Evolutionary conservation across 1,140 invertebrate species (phyloP), one percentile per base, ranked within the genome.

Genomic region (Stegodyphus mimosarum): DNA sequence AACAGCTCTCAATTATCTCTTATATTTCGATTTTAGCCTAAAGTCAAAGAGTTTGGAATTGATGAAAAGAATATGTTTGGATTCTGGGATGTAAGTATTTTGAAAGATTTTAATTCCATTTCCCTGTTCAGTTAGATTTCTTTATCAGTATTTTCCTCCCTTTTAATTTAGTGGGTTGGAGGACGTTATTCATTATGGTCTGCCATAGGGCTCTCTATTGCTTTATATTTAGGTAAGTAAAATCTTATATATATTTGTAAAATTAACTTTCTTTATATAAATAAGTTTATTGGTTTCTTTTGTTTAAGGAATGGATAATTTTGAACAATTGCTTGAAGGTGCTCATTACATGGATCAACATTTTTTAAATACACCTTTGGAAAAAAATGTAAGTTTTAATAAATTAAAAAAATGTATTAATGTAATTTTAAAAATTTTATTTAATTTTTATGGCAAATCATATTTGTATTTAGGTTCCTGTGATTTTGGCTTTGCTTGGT

Each of bases 101-200:
- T 71, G 10, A 64, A 73, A 53, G 50, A 48, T n/a, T 64, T 5
- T 76, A 52, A 15, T 53, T 33, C 33, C 18, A 9, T 83, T 69
- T 11, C 11, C 11, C 55, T 6, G 49, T 72, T 49, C 13, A 66
- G 17, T 18, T 75, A 48, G 1, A 48, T 53, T 33, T 83, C 0
- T 15, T 71, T 72, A 50, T 17, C 17, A 70, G 7, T 48, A 17
- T 60, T 76, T 11, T 52, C 55, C n/a, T 67, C 2, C 10, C 11
- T 70, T 49, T 81, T 55, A 13, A 88, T 90, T 11, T 87, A 92
- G 91, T 99, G 98, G 97, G 98, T 99, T 83, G 99, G 98, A 72
- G 99, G 98, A 88, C 93, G 98, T 89, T 99, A 98, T 90, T 99
- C 98, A 0, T 91, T 99, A 2, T 99, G 98, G 98, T 99, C 98